Evolutionary conservation across 2,888 invertebrate species (phyloP).

Genomic region (Stegana nigrithorax): DNA sequence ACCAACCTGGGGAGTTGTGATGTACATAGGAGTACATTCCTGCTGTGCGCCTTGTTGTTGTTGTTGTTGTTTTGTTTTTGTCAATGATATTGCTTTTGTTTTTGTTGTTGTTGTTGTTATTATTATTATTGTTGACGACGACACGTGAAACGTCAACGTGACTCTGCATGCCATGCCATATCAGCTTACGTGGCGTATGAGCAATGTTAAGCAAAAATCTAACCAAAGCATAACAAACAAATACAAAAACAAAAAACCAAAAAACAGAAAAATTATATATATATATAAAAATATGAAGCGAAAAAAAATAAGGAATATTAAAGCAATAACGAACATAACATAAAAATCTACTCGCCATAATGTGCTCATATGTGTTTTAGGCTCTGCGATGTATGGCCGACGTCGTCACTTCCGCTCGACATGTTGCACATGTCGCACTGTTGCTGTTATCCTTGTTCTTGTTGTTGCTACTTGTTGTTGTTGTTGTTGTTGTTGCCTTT

Average conservation of each 20-base stretch:
- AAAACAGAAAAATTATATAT: slow-evolving; percentile 25
- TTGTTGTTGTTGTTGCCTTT: background rate
- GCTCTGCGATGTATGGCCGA: slow-evolving; percentile 22
- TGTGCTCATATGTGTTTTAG: slow-evolving; percentile 30
- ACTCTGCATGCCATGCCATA: background rate
- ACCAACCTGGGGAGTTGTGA: too few relatives aligned
- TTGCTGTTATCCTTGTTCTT: background rate
- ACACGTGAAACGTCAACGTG: background rate
- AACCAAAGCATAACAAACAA: too few relatives aligned
- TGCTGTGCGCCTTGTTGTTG: too few relatives aligned
- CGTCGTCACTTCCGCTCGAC: slow-evolving; percentile 59
- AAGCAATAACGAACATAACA: slow-evolving; percentile 60
- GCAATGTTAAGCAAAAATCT: too few relatives aligned
- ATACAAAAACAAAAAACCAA: slow-evolving; percentile 23
- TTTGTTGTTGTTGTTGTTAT: slow-evolving; percentile 52
- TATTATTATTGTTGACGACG: too few relatives aligned
- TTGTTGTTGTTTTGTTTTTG: too few relatives aligned
- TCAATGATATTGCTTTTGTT: slow-evolving; percentile 35
- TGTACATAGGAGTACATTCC: too few relatives aligned
- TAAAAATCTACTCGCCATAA: slow-evolving; percentile 60
- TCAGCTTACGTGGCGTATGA: background rate
- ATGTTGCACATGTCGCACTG: slow-evolving; percentile 59
- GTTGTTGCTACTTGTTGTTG: background rate
- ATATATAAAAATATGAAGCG: slow-evolving; percentile 49
- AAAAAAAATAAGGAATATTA: slow-evolving; percentile 60